phyloP scores from a whole-genome alignment of 1,140 invertebrate species.

The Drosophila sproati region DNA sequence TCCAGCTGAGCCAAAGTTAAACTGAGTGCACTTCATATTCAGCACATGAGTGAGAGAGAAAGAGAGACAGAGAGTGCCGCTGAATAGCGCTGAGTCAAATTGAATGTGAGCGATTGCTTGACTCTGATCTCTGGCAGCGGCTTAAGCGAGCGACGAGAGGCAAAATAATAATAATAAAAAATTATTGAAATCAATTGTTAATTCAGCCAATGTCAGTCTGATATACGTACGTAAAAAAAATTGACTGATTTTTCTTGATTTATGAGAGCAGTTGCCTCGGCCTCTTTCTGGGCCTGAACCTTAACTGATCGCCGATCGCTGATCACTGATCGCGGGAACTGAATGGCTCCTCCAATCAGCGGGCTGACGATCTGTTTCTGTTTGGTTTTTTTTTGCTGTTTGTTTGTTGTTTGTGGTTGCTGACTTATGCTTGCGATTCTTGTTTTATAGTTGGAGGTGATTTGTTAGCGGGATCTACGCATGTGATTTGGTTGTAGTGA shows the following conservation, averaged over 20 bases:
- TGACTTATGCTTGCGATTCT: constrained; percentile 17
- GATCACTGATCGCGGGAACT: constrained; percentile 36
- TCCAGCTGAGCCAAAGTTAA: constrained; percentile 29
- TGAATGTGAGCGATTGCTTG: constrained; percentile 46
- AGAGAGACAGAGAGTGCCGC: constrained; percentile 16
- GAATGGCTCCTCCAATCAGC: constrained; percentile 49
- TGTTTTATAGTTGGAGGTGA: constrained; percentile 32
- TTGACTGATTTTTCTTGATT: constrained; percentile 82
- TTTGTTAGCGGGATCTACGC: constrained; percentile 55
- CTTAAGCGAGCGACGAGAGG: constrained; percentile 55
- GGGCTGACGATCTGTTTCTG: constrained; percentile 14
- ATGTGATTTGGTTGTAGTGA: constrained; percentile 55
- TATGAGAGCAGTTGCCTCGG: constrained; percentile 64
- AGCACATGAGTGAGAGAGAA: constrained; percentile 33
- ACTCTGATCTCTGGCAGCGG: constrained; percentile 48
- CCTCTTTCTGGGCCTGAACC: neutral
- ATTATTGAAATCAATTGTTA: constrained; percentile 83
- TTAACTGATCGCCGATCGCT: constrained; percentile 22
- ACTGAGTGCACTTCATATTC: constrained; percentile 70
- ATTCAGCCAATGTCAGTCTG: constrained; percentile 82
- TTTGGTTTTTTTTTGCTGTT: constrained; percentile 1
- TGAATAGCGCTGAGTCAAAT: constrained; percentile 42
- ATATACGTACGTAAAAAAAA: constrained; percentile 67
- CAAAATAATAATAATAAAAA: constrained; percentile 80
- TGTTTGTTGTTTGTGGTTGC: constrained; percentile 40